Percentiles rank a stretch among this genome's conserved stretches.
Evolutionary conservation across 2,888 invertebrate genomes (phyloP).

Genomic region (Drosophila lacicola): DNA sequence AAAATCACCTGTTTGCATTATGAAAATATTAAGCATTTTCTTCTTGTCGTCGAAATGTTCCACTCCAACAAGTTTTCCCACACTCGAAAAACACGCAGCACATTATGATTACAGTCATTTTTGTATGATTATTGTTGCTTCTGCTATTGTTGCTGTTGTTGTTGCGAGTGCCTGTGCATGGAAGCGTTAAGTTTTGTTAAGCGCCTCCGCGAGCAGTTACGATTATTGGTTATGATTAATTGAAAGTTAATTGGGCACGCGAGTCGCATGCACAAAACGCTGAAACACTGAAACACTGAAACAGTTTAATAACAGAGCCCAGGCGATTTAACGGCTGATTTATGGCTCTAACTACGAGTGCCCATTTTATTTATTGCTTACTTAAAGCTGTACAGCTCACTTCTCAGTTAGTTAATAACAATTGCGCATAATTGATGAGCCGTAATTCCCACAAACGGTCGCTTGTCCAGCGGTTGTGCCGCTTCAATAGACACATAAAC

Average conservation of each 20-base stretch:
- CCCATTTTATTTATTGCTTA: slow-evolving; percentile 26
- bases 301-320: slow-evolving; percentile 35
- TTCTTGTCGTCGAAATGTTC: slow-evolving; percentile 56
- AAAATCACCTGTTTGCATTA: slow-evolving; percentile 48
- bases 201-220: slow-evolving; percentile 43
- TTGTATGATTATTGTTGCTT: slow-evolving; percentile 16
- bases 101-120: slow-evolving; percentile 59
- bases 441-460: slow-evolving; percentile 14
- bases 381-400: slow-evolving; percentile 9
- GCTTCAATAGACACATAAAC: slow-evolving; percentile 24
- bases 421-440: slow-evolving; percentile 39
- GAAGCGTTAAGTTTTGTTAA: slow-evolving; percentile 61
- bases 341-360: slow-evolving; percentile 27
- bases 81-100: slow-evolving; percentile 67
- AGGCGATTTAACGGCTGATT: slow-evolving; percentile 56
- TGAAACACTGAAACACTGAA: slow-evolving; percentile 12
- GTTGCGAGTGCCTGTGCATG: slow-evolving; percentile 40
- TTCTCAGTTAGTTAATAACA: slow-evolving; percentile 44
- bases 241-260: slow-evolving; percentile 72
- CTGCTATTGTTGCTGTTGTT: slow-evolving; percentile 10
- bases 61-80: slow-evolving; percentile 71
- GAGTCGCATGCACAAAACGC: slow-evolving; percentile 26
- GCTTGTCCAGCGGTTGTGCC: slow-evolving; percentile 23
- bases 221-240: slow-evolving; percentile 68
- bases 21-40: slow-evolving; percentile 41